Base-by-base conservation (phyloP, 2,888 invertebrate species). In the Folsomia manolachei region DNA sequence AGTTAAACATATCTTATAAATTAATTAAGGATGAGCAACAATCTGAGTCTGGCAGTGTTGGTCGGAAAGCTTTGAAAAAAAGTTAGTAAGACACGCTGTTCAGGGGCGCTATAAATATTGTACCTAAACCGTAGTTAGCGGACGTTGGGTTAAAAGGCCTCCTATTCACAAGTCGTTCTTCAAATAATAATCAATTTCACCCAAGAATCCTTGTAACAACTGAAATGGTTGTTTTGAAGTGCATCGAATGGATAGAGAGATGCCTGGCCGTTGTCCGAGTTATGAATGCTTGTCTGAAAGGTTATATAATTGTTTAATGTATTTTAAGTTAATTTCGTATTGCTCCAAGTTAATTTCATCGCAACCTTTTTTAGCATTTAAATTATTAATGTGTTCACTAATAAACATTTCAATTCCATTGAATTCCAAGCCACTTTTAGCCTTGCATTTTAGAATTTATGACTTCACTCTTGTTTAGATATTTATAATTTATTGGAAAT, bases 61-160 rank as follows among this genome's bases (percentile, higher is more conserved):
- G 19, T n/a, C 7, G 27, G 25, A 18, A 64, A 64, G 27, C 24
- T 27, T 2, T 56, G 11, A 19, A 4, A 4, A n/a, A 19, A 21
- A 18, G 56, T 19, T 56, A n/a, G 56, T 7, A 70, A 69, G 73
- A 23, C 68, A 70, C 60, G 65, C 71, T 63, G 71, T 75, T 76
- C 70, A 75, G 75, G 76, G 75, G 78, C 78, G 76, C 76, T 78
- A 78, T 76, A 76, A 73, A 78, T 75, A 76, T 73, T 76, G 78
- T 78, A 78, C 78, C 78, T 78, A 78, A 78, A 76, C 70, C 68
- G 68, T 70, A 66, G 62, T 62, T 65, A 71, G 70, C 26, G 62
- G 23, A 39, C 62, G 21, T 39, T 62, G 62, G 56, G 19, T 56
- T 56, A 14, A 7, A 56, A 14, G 56, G 56, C 19, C 4, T 14